phyloP scores from a whole-genome alignment of 2,113 vertebrate species.

The Chaetodon trifascialis region DNA sequence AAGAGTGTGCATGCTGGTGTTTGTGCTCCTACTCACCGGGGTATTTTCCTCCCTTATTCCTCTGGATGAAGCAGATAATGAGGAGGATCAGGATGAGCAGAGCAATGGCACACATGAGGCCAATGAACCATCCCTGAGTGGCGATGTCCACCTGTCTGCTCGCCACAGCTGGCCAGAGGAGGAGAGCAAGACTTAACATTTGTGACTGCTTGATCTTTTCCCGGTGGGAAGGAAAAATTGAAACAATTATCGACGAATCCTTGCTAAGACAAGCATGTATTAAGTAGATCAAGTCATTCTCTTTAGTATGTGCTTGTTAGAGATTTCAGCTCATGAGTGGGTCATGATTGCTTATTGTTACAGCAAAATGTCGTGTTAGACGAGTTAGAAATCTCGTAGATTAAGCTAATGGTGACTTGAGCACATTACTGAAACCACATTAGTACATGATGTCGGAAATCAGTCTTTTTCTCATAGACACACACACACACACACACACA shows the following conservation, averaged over 20 bases:
- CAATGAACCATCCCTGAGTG: conserved; percentile 99
- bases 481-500: conserved; percentile 19
- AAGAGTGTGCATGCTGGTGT: background rate
- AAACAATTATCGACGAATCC: background rate
- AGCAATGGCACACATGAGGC: conserved; percentile 98
- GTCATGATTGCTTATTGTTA: conserved; percentile 44
- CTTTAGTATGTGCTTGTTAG: conserved; percentile 25
- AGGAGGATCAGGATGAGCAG: conserved; percentile 97
- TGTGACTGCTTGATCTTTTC: background rate
- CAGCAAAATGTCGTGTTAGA: conserved; percentile 43
- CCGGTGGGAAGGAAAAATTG: background rate
- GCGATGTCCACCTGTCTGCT: conserved; percentile 97
- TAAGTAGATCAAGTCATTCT: background rate
- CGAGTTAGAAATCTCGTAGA: conserved; percentile 48
- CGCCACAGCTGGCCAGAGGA: conserved; percentile 88
- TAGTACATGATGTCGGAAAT: conserved; percentile 29
- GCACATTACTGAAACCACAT: conserved; percentile 28
- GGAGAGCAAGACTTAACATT: conserved; percentile 35
- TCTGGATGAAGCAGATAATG: conserved; percentile 98
- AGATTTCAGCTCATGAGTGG: conserved; percentile 20
- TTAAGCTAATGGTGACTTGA: conserved; percentile 23
- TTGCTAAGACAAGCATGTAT: conserved; percentile 7
- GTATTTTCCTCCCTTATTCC: conserved; percentile 99
- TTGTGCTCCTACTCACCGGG: conserved; percentile 87
- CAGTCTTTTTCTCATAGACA: background rate